Conservation (phyloP, 2,888 invertebrate species). For the Phalera bucephala region DNA sequence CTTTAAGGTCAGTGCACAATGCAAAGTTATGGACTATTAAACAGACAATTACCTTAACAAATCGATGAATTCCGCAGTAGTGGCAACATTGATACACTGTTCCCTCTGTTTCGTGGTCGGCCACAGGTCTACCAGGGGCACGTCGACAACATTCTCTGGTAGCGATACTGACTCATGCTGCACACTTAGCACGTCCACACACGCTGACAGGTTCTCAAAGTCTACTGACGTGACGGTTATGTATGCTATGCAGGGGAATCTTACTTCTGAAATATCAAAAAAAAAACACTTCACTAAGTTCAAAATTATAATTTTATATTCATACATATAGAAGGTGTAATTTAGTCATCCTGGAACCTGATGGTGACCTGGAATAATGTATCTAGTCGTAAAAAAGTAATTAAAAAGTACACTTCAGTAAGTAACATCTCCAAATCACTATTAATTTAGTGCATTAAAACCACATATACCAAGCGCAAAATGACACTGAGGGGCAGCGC, state of each 20-base stretch:
- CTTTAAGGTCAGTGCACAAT: background rate
- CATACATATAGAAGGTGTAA: too few species aligned
- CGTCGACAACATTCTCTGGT: slow-evolving; percentile 83
- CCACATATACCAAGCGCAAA: too few species aligned
- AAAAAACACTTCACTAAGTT: background rate
- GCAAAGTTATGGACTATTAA: background rate
- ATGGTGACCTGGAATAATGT: too few species aligned
- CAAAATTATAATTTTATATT: background rate
- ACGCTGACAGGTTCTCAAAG: slow-evolving; percentile 78
- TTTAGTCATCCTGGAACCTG: too few species aligned
- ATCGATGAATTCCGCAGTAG: slow-evolving; percentile 86
- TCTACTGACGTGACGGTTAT: slow-evolving; percentile 83
- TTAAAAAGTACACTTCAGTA: too few species aligned
- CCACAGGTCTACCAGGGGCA: slow-evolving; percentile 84
- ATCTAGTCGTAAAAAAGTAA: too few species aligned
- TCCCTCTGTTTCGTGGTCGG: slow-evolving; percentile 84
- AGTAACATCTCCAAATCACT: too few species aligned
- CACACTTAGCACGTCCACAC: slow-evolving; percentile 84
- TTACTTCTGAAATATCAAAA: slow-evolving; percentile 66
- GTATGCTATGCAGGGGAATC: slow-evolving; percentile 85
- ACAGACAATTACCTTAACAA: slow-evolving; percentile 66
- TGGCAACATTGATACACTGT: slow-evolving; percentile 80
- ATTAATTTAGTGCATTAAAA: too few species aligned
- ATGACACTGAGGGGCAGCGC: too few species aligned
- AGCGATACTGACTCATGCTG: slow-evolving; percentile 85